These are phyloP conservation scores for Phoxinus dragarum DNA, from an alignment of 2,797 vertebrate genomes.

Conservation along the genomic window DNA sequence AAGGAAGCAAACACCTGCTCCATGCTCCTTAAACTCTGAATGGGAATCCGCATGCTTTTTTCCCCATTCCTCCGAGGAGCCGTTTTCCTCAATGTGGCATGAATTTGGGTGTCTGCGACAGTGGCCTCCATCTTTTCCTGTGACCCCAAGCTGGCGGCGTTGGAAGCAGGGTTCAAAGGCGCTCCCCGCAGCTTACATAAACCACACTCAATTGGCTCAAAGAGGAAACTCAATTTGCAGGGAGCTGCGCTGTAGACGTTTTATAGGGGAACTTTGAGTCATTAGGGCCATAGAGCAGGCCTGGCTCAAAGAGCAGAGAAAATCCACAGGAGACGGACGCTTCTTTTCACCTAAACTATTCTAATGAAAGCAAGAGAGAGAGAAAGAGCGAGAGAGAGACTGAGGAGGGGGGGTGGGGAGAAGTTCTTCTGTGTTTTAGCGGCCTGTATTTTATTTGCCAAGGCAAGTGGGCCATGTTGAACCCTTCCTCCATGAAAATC, in stretches of 20 bases:
- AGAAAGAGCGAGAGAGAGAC: constrained; percentile 51
- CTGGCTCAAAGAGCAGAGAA: constrained; percentile 62
- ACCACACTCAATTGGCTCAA: constrained; percentile 88
- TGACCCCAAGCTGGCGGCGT: constrained; percentile 78
- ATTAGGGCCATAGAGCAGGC: constrained; percentile 78
- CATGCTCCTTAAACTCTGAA: constrained; percentile 70
- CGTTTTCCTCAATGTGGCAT: constrained; percentile 74
- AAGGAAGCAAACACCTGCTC: constrained; percentile 78
- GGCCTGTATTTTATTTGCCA: constrained; percentile 78
- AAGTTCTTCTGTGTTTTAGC: constrained; percentile 79
- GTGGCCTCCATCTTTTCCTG: constrained; percentile 71
- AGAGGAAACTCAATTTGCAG: constrained; percentile 89
- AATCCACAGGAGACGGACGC: constrained; percentile 59
- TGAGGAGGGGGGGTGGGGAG: constrained; percentile 10
- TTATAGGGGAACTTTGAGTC: constrained; percentile 87
- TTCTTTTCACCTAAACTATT: constrained; percentile 64
- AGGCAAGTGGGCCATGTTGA: constrained; percentile 78
- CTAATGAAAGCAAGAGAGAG: constrained; percentile 76
- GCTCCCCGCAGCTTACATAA: constrained; percentile 85
- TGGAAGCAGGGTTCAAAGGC: constrained; percentile 83
- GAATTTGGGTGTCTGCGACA: constrained; percentile 75
- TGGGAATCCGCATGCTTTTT: constrained; percentile 63
- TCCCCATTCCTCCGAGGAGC: constrained; percentile 47
- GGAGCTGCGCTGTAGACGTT: constrained; percentile 83
- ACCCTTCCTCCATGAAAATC: constrained; percentile 81